Percentiles rank a stretch among this genome's conserved stretches.
Conservation (phyloP, 2,888 invertebrate genomes). For the Dolichomitus sp. region DNA sequence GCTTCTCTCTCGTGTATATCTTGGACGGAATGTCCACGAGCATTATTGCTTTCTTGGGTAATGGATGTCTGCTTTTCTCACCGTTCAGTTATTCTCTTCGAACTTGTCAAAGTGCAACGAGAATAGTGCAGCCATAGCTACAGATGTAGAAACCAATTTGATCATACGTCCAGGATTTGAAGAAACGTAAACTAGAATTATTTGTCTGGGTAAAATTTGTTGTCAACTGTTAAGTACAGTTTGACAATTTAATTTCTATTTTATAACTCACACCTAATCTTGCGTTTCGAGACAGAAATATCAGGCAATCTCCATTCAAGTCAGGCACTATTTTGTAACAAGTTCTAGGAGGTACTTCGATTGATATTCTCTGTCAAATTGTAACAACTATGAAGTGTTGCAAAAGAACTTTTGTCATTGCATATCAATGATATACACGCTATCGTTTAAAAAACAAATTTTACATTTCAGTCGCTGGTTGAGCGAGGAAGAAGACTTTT, state of each 20-base stretch:
- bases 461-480: background rate
- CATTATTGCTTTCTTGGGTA: constrained; percentile 73
- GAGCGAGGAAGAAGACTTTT: constrained; percentile 24
- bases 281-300: too few relatives aligned
- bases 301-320: too few relatives aligned
- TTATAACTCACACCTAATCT: background rate
- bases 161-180: background rate
- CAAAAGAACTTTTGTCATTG: background rate
- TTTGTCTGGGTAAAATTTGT: background rate
- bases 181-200: background rate
- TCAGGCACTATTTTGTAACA: too few relatives aligned
- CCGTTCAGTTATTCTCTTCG: constrained; percentile 44
- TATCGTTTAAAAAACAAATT: background rate
- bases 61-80: constrained; percentile 68
- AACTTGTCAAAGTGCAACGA: constrained; percentile 44
- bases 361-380: too few relatives aligned
- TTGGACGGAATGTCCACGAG: constrained; percentile 66
- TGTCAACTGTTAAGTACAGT: background rate
- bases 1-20: constrained; percentile 66
- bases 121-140: constrained; percentile 7
- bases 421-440: background rate
- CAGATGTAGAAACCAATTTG: background rate
- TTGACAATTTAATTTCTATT: background rate
- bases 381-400: background rate
- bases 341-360: too few relatives aligned